Conservation (phyloP, 2,888 invertebrate species). For the Volucella inflata region DNA sequence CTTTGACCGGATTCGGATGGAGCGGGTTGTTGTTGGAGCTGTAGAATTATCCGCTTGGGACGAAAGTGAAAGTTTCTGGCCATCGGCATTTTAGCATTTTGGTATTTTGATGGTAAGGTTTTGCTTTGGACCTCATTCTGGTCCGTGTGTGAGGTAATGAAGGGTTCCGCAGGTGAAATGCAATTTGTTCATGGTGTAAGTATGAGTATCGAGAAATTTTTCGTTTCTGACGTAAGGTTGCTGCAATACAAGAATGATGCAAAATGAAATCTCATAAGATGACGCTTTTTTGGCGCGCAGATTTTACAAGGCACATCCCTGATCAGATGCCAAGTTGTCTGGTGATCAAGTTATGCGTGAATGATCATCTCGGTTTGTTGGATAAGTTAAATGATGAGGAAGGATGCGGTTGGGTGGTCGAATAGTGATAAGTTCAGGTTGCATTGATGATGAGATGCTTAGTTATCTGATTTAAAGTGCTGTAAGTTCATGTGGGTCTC, state of each 20-base stretch:
- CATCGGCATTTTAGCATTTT: conserved; percentile 44
- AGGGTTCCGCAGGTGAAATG: conserved; percentile 73
- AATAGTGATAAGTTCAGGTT: too few species aligned
- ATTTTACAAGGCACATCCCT: background rate
- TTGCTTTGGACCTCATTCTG: conserved; percentile 10
- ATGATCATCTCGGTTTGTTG: background rate
- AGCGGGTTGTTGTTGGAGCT: background rate
- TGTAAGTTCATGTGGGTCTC: too few species aligned
- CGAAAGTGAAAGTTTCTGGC: conserved; percentile 69
- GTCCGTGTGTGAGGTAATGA: conserved; percentile 9
- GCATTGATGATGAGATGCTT: too few species aligned
- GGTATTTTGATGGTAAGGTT: conserved; percentile 8
- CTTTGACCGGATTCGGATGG: conserved; percentile 41
- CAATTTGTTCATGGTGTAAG: conserved; percentile 42
- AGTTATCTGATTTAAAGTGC: too few species aligned
- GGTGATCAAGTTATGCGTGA: conserved; percentile 11
- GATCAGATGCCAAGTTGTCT: conserved; percentile 57
- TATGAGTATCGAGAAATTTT: conserved; percentile 40
- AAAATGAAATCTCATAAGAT: conserved; percentile 44
- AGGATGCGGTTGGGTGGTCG: too few species aligned
- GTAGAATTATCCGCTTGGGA: conserved; percentile 47
- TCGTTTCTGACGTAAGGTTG: conserved; percentile 43
- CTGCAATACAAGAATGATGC: conserved; percentile 51
- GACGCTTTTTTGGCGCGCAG: conserved; percentile 32
- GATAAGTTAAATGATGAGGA: too few species aligned